These are phyloP conservation scores for Stichodactyla helianthus DNA, from an alignment of 64 coral and sea anemone genomes.

Conservation along the genomic window DNA sequence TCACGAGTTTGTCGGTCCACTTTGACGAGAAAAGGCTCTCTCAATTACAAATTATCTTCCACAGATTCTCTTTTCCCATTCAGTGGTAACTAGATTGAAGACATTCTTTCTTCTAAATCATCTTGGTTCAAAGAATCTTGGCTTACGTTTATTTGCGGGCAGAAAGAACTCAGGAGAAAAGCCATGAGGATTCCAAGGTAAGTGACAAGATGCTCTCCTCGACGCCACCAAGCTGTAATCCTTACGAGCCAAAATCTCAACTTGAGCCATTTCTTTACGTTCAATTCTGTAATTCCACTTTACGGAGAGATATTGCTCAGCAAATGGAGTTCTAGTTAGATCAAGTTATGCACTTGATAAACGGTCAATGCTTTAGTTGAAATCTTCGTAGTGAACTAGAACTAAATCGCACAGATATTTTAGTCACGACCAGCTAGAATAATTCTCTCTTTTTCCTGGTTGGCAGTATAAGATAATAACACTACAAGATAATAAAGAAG, in stretches of 20 bases:
- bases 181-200: neutral
- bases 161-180: neutral
- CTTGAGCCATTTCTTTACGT: conserved; percentile 13
- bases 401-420: no score
- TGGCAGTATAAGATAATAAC: neutral
- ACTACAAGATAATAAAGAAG: neutral
- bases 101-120: neutral
- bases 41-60: no score
- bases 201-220: neutral
- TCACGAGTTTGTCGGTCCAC: neutral
- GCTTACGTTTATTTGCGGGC: neutral
- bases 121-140: neutral
- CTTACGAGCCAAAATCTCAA: neutral
- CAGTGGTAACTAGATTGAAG: neutral
- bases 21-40: neutral
- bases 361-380: neutral
- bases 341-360: neutral
- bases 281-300: neutral
- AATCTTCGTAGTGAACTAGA: no score
- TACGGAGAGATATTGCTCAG: neutral
- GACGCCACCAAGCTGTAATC: neutral
- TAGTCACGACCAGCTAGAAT: no score
- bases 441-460: no score
- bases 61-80: neutral
- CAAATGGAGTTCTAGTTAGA: neutral